These are phyloP conservation scores for Trichechus manatus DNA, from an alignment of 2,113 vertebrate species.

Conservation along the genomic window DNA sequence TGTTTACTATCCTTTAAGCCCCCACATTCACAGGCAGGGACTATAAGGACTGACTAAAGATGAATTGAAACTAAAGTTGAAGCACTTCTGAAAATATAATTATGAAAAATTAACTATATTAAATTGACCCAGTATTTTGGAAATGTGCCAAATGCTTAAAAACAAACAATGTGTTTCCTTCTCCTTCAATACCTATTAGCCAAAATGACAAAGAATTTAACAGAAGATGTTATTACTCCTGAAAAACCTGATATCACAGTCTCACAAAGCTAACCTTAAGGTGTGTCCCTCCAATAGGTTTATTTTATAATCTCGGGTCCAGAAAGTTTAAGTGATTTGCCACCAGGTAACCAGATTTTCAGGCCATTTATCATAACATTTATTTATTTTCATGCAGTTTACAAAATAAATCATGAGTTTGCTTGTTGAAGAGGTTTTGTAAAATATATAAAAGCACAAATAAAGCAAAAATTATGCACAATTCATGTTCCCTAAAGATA, in stretches of 20 bases:
- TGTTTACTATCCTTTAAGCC: slow-evolving; percentile 38
- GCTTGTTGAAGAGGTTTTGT: background rate
- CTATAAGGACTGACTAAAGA: slow-evolving; percentile 55
- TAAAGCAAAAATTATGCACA: background rate
- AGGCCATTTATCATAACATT: slow-evolving; percentile 11
- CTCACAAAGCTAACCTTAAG: background rate
- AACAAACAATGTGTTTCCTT: slow-evolving; percentile 67
- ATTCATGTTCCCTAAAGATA: background rate
- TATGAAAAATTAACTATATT: slow-evolving; percentile 80
- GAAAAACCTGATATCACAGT: background rate
- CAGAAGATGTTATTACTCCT: background rate
- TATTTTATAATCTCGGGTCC: background rate
- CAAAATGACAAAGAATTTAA: slow-evolving; percentile 47
- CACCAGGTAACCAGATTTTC: background rate
- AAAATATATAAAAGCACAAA: slow-evolving; percentile 42
- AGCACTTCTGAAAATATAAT: slow-evolving; percentile 77
- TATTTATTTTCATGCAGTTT: slow-evolving; percentile 57
- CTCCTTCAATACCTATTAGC: slow-evolving; percentile 45
- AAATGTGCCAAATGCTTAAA: slow-evolving; percentile 70
- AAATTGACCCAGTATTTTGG: slow-evolving; percentile 74
- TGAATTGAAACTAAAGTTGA: slow-evolving; percentile 60
- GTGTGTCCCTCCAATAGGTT: background rate
- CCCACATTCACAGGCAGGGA: slow-evolving; percentile 37
- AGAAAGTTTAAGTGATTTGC: slow-evolving; percentile 45
- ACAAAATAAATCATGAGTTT: background rate